Base-by-base conservation (phyloP, 2,797 vertebrate species). In the Danio jaintianensis region DNA sequence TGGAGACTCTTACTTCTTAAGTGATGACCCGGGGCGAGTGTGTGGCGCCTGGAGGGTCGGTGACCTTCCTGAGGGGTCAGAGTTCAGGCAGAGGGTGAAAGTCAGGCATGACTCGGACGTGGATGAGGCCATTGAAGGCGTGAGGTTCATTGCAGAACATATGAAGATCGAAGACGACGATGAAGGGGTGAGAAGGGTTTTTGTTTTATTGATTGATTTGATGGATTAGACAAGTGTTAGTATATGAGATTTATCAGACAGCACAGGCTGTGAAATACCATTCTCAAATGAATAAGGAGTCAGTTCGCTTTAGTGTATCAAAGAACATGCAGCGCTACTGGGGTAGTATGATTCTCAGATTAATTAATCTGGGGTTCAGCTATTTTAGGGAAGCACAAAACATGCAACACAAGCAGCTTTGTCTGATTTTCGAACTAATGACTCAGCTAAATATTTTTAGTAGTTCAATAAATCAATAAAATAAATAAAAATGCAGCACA, bases 111-210 rank as follows among this genome's bases (percentile, higher is more conserved):
- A 94, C 58, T 86, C 87, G 1, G 91, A 92, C n/a, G 71, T 94
- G 74, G 91, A 94, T 71, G 94, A 93, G 82, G 94, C 94, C 2
- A 90, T 94, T 55, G 92, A 94, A 16, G 94, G 94, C 6, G 93
- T 95, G 55, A 89, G 83, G 81, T 94, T 93, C 83, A 93, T 95
- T 7, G 88, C 94, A 9, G 93, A 94, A 66, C 92, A 94, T 84
- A 93, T 94, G 94, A 94, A 91, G 87, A 93, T 85, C 0, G 94
- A 95, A 79, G 93, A 95, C 0, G 91, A 92, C 5, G 90, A 94
- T 73, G 93, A 95, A 87, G 90, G 93, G 91, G 94, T 95, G 79
- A 93, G 93, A 77, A 83, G 13, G 50, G 6, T 40, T 76, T 73
- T 6, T n/a, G 4, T 10, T 3, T 50, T 36, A 48, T 47, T 68